Conservation (phyloP, 2,888 invertebrate species). For the Amitus sp. region DNA sequence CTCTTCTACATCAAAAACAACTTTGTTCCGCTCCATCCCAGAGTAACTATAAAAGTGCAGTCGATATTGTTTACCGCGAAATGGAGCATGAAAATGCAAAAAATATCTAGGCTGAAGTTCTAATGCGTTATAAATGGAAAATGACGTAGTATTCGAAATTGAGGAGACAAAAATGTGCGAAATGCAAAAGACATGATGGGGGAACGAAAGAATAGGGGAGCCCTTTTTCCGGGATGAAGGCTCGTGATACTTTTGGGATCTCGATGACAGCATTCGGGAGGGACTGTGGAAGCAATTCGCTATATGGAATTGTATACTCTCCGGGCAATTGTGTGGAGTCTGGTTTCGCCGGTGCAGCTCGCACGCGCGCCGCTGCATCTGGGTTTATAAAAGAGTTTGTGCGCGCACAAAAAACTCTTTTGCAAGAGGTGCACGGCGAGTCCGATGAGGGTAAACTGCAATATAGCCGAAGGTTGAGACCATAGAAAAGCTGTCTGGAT, state of each 20-base stretch:
- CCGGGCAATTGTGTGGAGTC: slow-evolving; percentile 18
- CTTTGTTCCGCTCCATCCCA: too few species aligned
- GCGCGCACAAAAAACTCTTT: slow-evolving; percentile 48
- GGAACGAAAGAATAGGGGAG: too few species aligned
- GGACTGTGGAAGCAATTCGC: slow-evolving; percentile 16
- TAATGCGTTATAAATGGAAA: too few species aligned
- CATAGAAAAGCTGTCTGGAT: slow-evolving; percentile 63
- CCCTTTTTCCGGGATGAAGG: too few species aligned
- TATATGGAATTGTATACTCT: slow-evolving; percentile 21
- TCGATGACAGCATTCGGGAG: slow-evolving; percentile 6
- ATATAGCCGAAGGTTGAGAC: slow-evolving; percentile 54
- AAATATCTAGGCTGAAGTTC: too few species aligned
- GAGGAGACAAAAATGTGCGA: too few species aligned
- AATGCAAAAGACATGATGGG: too few species aligned
- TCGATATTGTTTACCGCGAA: not conserved
- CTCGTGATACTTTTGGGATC: slow-evolving; percentile 5
- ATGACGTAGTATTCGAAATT: too few species aligned
- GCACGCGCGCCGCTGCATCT: slow-evolving; percentile 3
- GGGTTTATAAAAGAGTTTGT: slow-evolving; percentile 43
- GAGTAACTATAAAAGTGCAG: too few species aligned
- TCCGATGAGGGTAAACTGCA: slow-evolving; percentile 42
- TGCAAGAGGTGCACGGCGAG: slow-evolving; percentile 44
- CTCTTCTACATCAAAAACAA: not conserved
- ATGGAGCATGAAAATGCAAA: not conserved
- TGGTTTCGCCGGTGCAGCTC: slow-evolving; percentile 16